Percentiles rank a stretch among this genome's conserved stretches.
These are phyloP conservation scores for Cyrtonyx montezumae DNA, from an alignment of 2,113 vertebrate species.

Conservation along the genomic window DNA sequence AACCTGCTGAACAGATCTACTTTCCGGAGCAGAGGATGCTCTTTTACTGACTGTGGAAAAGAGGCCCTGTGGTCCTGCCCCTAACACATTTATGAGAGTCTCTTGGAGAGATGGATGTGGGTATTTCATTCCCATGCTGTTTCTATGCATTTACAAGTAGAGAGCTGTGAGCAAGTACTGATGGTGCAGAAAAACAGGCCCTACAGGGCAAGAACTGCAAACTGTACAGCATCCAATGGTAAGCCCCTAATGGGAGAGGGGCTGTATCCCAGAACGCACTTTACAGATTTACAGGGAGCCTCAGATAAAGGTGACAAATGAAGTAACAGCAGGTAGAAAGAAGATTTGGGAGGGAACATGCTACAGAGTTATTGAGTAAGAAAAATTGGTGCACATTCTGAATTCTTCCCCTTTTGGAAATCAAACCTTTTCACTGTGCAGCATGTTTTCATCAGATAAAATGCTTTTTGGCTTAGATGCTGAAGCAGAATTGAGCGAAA, in stretches of 20 bases:
- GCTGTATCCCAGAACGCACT: neutral
- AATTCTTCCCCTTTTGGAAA: neutral
- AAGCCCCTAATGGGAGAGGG: neutral
- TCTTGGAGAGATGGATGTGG: rapidly evolving
- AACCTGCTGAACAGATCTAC: too few relatives aligned
- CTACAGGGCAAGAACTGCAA: neutral
- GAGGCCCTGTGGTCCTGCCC: rapidly evolving
- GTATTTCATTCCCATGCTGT: too few relatives aligned
- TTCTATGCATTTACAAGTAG: neutral
- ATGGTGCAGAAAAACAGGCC: neutral
- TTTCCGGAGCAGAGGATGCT: neutral
- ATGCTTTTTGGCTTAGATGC: neutral
- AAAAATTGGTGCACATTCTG: neutral
- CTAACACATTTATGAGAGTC: neutral
- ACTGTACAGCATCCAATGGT: neutral
- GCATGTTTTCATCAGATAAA: neutral
- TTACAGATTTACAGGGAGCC: neutral
- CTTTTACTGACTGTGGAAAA: rapidly evolving
- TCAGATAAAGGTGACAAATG: neutral
- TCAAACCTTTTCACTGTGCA: neutral
- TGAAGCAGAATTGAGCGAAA: neutral
- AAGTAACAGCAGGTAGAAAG: neutral
- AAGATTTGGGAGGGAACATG: neutral
- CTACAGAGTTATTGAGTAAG: neutral
- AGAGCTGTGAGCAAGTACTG: rapidly evolving